Evolutionary conservation across 1,140 invertebrate genomes (phyloP), one percentile per base, ranked within the genome.

Genomic region (Cotesia glomerata): DNA sequence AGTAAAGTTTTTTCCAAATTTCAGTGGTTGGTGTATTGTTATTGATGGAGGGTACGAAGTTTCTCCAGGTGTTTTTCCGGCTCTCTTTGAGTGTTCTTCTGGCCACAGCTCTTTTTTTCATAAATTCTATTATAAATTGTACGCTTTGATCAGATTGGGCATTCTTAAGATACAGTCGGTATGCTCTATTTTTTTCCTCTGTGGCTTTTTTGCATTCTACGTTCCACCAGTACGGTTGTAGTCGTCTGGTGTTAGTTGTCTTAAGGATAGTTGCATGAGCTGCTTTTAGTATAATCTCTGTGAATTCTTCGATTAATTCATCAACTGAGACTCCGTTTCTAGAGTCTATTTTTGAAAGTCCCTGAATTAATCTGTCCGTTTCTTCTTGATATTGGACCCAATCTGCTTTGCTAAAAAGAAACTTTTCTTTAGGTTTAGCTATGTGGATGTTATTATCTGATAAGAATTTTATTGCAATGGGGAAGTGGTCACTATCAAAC

Each of bases 401-500:
- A 7, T 36, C 35, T 7, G 35, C 71, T 81, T 66, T 34, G 34
- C 49, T 2, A 4, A 73, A 76, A 81, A 51, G 79, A 62, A 3
- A 76, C 79, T 67, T 76, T 62, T 0, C 80, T 39, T 32, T 74
- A 77, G 63, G 77, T 79, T 74, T 74, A 78, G 65, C 75, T 75
- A 39, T 36, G 7, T 72, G 45, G 18, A 39, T 4, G 7, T 36
- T 36, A 36, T 36, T 36, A 7, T 3, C 3, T 36, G 35, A 7
- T 4, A 36, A 4, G 7, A 36, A 4, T 36, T 26, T n/a, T 11
- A 61, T 61, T 18, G 4, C 11, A 26, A 81, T 80, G 16, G 80
- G 82, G n/a, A 77, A 78, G 52, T 83, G 80, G 58, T 81, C 80
- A 73, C 78, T 82, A 52, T 77, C 76, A 76, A 78, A 78, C 18